Evolutionary conservation across 2,113 vertebrate species (phyloP).

Genomic region (Pygoscelis adeliae): DNA sequence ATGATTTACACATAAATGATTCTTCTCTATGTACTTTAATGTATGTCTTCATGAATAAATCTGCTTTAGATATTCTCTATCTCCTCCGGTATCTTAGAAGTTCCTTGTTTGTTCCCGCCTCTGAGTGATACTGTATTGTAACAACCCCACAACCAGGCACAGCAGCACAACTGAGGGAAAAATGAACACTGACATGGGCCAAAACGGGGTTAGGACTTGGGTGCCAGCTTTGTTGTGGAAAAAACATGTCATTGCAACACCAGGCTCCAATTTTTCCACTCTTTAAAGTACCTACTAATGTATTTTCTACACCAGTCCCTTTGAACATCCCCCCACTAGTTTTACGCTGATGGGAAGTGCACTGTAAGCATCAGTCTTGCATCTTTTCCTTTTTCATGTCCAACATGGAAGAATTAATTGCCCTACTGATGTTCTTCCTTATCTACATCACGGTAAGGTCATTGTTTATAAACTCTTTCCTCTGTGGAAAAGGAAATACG

Average conservation of each 20-base stretch:
- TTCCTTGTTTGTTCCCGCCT: not conserved
- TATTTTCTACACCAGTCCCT: not conserved
- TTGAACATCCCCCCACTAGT: not conserved
- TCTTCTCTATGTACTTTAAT: not conserved
- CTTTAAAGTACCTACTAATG: not conserved
- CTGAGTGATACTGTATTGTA: not conserved
- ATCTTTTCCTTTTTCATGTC: not conserved
- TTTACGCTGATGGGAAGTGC: not conserved
- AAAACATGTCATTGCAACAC: not conserved
- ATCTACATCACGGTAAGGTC: not conserved
- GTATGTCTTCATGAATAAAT: not conserved
- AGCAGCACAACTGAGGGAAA: not conserved
- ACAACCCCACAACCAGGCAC: not conserved
- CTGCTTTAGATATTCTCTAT: not conserved
- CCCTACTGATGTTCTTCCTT: not conserved
- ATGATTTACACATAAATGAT: not conserved
- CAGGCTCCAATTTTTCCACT: not conserved
- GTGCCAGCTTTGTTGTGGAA: not conserved
- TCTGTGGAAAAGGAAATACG: not conserved
- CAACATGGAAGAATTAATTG: not conserved
- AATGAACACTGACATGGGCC: not conserved
- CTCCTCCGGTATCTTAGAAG: rapidly evolving
- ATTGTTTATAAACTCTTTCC: not conserved
- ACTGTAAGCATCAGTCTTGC: not conserved
- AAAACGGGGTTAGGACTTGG: not conserved